Percentiles rank a stretch among this genome's conserved stretches.
These are phyloP conservation scores for Formica exsecta DNA, from an alignment of 1,140 invertebrate species.

Conservation along the genomic window DNA sequence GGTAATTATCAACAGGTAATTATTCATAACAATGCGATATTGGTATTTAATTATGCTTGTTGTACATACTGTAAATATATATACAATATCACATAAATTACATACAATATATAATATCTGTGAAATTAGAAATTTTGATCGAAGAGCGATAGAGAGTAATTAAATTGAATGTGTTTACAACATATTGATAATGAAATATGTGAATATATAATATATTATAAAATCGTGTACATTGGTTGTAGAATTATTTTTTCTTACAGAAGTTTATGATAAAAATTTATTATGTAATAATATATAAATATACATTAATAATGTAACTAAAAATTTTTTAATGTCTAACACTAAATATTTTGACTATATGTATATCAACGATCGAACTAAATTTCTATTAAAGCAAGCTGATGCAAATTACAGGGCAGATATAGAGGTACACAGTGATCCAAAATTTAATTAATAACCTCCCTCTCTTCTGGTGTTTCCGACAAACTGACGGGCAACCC, in stretches of 20 bases:
- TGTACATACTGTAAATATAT: neutral
- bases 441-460: constrained; percentile 54
- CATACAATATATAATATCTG: neutral
- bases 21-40: neutral
- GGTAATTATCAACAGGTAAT: neutral
- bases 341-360: neutral
- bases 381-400: constrained; percentile 26
- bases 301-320: neutral
- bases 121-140: constrained; percentile 31
- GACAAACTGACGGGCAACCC: neutral
- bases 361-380: neutral
- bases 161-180: neutral
- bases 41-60: constrained; percentile 9
- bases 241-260: neutral
- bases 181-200: constrained; percentile 32
- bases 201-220: neutral
- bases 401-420: neutral
- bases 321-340: neutral
- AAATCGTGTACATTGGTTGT: neutral
- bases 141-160: constrained; percentile 29
- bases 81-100: neutral
- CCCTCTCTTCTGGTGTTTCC: neutral
- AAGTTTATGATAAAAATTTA: neutral
- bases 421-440: neutral
- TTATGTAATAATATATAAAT: neutral